Evolutionary conservation across 2,888 invertebrate species (phyloP).

Genomic region (Brenthis daphne): DNA sequence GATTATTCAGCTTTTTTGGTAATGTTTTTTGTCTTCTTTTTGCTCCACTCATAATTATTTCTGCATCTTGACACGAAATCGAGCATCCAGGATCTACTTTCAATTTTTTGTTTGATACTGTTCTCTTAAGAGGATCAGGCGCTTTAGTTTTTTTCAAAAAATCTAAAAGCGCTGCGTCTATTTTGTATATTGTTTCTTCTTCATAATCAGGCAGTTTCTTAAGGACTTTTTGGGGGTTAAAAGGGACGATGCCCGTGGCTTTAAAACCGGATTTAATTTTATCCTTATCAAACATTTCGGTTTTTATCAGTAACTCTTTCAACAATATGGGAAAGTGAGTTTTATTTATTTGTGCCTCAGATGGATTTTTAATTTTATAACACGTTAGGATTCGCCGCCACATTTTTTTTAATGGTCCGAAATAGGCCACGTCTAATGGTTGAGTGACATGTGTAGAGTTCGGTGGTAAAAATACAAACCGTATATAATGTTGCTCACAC

Average conservation of each 20-base stretch:
- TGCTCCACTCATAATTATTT: constrained; percentile 15
- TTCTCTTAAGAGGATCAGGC: constrained; percentile 16
- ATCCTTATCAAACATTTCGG: constrained; percentile 13
- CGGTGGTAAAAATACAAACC: constrained; percentile 19
- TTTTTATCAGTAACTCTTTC: constrained; percentile 16
- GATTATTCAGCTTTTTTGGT: constrained; percentile 17
- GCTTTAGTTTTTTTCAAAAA: constrained; percentile 15
- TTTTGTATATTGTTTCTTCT: constrained; percentile 22
- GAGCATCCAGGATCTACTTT: constrained; percentile 18
- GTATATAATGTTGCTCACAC: constrained; percentile 19
- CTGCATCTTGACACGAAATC: constrained; percentile 20
- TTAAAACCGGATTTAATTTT: constrained; percentile 15
- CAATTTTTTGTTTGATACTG: constrained; percentile 14
- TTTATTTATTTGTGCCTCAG: constrained; percentile 25
- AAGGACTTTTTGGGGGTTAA: constrained; percentile 17
- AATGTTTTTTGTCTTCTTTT: constrained; percentile 13
- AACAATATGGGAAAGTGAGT: constrained; percentile 24
- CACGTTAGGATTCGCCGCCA: constrained; percentile 24
- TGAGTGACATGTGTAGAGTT: constrained; percentile 20
- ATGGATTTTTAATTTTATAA: constrained; percentile 24
- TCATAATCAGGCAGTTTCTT: constrained; percentile 23
- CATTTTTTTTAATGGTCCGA: constrained; percentile 19
- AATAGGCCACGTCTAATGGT: constrained; percentile 21
- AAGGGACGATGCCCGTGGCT: constrained; percentile 22
- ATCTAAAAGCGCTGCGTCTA: constrained; percentile 14